Conservation (phyloP, 2,113 vertebrate genomes). For the Brachypteracias leptosomus region DNA sequence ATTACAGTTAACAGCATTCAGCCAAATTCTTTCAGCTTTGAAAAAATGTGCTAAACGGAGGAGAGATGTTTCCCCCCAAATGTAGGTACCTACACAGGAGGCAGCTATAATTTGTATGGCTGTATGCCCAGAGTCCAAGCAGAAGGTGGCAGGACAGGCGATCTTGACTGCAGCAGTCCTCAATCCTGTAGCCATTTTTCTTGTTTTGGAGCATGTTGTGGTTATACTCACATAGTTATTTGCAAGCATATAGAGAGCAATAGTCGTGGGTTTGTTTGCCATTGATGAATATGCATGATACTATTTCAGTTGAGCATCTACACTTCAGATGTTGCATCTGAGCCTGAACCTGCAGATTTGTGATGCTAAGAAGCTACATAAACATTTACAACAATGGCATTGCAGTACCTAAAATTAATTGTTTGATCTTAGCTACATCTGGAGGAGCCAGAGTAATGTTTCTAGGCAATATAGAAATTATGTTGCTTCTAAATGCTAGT, state of each 20-base stretch:
- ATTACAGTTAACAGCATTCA: background rate
- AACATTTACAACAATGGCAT: background rate
- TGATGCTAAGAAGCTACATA: background rate
- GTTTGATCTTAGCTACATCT: background rate
- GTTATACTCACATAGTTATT: background rate
- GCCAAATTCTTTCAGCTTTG: background rate
- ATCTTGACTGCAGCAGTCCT: background rate
- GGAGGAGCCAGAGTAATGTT: background rate
- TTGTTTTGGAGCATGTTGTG: background rate
- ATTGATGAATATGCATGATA: background rate
- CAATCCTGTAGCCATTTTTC: background rate
- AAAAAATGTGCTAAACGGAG: background rate
- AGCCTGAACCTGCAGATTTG: background rate
- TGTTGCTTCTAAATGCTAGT: background rate
- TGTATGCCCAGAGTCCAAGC: background rate
- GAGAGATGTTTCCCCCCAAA: background rate
- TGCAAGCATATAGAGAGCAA: fast-evolving
- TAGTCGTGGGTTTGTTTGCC: background rate
- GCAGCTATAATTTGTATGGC: background rate
- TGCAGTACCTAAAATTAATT: background rate
- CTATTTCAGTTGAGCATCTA: background rate
- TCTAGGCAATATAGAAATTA: background rate
- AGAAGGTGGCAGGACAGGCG: background rate
- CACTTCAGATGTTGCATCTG: background rate
- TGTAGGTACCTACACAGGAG: background rate